Conservation (phyloP, 2,797 vertebrate genomes). For the Dallia pectoralis region DNA sequence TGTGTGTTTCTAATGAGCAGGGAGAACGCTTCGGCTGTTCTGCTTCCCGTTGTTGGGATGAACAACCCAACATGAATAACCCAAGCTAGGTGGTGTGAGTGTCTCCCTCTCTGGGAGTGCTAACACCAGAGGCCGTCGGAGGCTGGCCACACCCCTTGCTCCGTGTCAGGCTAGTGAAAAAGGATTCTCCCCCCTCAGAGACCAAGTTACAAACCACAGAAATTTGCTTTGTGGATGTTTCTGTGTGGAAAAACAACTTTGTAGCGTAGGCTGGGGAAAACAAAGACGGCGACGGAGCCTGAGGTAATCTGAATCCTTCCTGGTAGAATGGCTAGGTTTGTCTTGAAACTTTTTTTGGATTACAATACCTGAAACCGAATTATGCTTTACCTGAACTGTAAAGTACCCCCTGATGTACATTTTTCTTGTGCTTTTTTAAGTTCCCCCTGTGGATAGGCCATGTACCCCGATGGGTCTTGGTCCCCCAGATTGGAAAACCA, state of each 20-base stretch:
- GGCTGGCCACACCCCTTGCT: conserved; percentile 4
- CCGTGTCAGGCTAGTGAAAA: conserved; percentile 49
- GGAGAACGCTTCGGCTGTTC: conserved; percentile 39
- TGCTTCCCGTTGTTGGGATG: conserved; percentile 44
- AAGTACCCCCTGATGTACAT: too few relatives aligned
- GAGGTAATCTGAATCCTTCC: conserved; percentile 39
- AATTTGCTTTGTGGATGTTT: conserved; percentile 54
- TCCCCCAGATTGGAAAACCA: too few relatives aligned
- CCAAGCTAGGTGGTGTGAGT: neutral
- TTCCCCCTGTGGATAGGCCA: too few relatives aligned
- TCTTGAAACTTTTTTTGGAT: too few relatives aligned
- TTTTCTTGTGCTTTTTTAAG: too few relatives aligned
- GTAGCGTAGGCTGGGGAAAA: conserved; percentile 41
- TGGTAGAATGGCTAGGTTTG: neutral
- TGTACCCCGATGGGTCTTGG: too few relatives aligned
- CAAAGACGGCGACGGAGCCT: conserved; percentile 38
- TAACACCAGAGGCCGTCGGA: neutral
- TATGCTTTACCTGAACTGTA: too few relatives aligned
- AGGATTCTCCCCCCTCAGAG: conserved; percentile 42
- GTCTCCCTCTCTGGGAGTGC: neutral
- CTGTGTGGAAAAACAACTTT: conserved; percentile 49
- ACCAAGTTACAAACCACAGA: conserved; percentile 40
- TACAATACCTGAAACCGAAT: too few relatives aligned
- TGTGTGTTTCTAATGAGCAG: conserved; percentile 56
- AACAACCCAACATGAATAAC: conserved; percentile 41